phyloP scores from a whole-genome alignment of 2,113 vertebrate genomes.

The Onychorhynchus coronatus region DNA sequence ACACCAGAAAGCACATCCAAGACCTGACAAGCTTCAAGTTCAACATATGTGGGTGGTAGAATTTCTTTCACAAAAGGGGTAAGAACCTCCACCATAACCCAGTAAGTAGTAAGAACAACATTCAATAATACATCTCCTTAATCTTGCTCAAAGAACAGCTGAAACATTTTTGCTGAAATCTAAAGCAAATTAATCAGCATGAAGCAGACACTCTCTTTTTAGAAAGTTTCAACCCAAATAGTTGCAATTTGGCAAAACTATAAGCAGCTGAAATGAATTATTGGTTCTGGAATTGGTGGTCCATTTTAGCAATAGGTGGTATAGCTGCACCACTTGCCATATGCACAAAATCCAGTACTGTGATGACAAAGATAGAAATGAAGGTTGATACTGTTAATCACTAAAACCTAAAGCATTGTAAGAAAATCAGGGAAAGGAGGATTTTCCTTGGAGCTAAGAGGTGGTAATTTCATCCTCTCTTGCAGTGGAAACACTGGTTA shows the following conservation, averaged over 20 bases:
- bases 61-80: background rate
- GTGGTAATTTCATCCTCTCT: background rate
- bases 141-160: background rate
- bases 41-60: background rate
- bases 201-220: background rate
- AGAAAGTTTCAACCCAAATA: background rate
- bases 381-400: background rate
- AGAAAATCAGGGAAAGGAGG: background rate
- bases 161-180: background rate
- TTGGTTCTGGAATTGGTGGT: background rate
- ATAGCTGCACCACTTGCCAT: background rate
- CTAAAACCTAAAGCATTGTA: background rate
- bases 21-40: background rate
- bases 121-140: background rate
- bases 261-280: background rate
- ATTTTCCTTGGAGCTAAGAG: background rate
- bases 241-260: background rate
- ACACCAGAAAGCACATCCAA: background rate
- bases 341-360: background rate
- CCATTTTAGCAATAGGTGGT: slow-evolving; percentile 6
- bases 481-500: background rate
- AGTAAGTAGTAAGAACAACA: background rate
- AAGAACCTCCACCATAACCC: background rate
- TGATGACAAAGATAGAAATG: background rate
- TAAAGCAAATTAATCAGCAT: background rate